Evolutionary conservation across 2,888 invertebrate species (phyloP), one percentile per base, ranked within the genome.

Genomic region (Napeogenes inachia): DNA sequence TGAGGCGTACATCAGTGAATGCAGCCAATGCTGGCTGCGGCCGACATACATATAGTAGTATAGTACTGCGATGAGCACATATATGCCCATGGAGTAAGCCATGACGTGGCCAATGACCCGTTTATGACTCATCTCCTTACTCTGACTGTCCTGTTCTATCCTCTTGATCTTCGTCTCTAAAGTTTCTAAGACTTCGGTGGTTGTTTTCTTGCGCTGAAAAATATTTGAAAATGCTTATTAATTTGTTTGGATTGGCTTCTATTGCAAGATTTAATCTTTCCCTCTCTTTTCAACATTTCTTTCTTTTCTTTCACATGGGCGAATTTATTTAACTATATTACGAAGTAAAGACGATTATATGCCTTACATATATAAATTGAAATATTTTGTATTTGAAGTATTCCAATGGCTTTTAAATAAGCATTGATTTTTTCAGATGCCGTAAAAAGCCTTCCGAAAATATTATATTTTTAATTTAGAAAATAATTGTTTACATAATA

Each of bases 21-120:
- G 94, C 67, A 93, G 88, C 89, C 95, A 93, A 59, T 84, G 76
- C 71, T 94, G 93, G 61, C 94, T 93, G 63, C 95, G 94, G 66
- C 96, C 95, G 70, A 94, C 96, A 72, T 94, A 94, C 85, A 96
- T 95, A 78, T 95, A 97, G 79, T 95, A 94, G 80, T 96, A 95
- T 38, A 95, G 77, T 42, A 95, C 81, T 6, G 95, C 95, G 67
- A 94, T 93, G 53, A 95, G 77, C 54, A 96, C 92, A 74, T 95
- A 94, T 4, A 95, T 64, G 13, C 93, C 94, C 47, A 95, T 93
- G 3, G 94, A 94, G 70, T 94, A 92, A 65, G 92, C 91, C 82
- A 93, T 92, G 59, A 98, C 93, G 73, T 94, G 94, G 53, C 95
- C 95, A 57, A 97, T 94, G 68, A 97, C 93, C 57, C 94, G 93